Evolutionary conservation across 1,140 invertebrate species (phyloP).

Genomic region (Helicoverpa armigera): DNA sequence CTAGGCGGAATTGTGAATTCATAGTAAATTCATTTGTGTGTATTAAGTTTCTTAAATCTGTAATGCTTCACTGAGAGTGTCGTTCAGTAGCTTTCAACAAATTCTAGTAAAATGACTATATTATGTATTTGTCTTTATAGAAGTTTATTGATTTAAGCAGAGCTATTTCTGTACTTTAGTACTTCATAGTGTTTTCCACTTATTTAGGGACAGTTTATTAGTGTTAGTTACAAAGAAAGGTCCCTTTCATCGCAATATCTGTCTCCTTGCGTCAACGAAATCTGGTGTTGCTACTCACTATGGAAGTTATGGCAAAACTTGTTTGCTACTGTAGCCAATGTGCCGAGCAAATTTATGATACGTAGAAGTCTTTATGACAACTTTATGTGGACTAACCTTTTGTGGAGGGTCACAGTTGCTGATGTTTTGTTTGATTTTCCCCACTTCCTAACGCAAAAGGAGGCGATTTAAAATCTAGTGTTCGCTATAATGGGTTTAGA

Average conservation of each 20-base stretch:
- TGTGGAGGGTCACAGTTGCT: constrained; percentile 35
- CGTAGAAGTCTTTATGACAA: constrained; percentile 47
- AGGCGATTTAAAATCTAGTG: constrained; percentile 30
- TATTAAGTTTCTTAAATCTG: no score
- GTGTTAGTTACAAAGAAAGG: constrained; percentile 1
- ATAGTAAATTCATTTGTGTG: no score
- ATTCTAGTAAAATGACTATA: no score
- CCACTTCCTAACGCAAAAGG: not conserved
- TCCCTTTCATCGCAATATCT: constrained; percentile 26
- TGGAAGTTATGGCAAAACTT: constrained; percentile 84
- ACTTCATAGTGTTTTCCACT: not conserved
- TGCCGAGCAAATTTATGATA: constrained; percentile 50
- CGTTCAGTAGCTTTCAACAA: no score
- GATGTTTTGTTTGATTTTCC: constrained; percentile 30
- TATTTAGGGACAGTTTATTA: constrained; percentile 11
- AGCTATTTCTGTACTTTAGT: not conserved
- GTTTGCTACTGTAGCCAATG: constrained; percentile 66
- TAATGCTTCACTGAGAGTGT: no score
- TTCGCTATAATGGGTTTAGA: constrained; percentile 8
- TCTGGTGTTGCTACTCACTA: constrained; percentile 31
- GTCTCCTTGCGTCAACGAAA: constrained; percentile 42
- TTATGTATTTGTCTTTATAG: no score
- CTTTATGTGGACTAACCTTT: constrained; percentile 45
- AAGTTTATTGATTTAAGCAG: no score
- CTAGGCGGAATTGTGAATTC: no score